phyloP scores from a whole-genome alignment of 2,113 vertebrate genomes.

The Pardalotus punctatus region DNA sequence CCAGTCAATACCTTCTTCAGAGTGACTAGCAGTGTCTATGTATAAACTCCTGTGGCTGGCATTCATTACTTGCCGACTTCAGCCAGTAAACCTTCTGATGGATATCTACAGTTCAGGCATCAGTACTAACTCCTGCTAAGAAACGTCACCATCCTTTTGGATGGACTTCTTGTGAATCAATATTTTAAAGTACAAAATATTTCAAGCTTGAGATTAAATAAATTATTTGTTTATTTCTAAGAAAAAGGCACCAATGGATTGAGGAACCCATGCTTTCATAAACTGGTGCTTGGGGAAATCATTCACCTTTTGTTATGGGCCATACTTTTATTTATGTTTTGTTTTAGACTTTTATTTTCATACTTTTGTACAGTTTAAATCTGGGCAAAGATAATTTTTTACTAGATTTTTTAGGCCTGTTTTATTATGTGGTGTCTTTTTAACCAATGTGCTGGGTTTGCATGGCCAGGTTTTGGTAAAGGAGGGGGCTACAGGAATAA shows the following conservation, averaged over 20 bases:
- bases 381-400: neutral
- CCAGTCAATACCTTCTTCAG: neutral
- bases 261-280: neutral
- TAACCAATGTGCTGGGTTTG: neutral
- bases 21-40: neutral
- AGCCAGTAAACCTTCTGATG: neutral
- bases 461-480: neutral
- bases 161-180: neutral
- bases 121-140: neutral
- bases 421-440: neutral
- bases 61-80: neutral
- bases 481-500: neutral
- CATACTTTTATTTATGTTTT: neutral
- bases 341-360: neutral
- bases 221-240: neutral
- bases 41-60: neutral
- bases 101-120: neutral
- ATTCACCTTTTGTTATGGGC: neutral
- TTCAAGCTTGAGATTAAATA: neutral
- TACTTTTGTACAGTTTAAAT: neutral
- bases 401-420: neutral
- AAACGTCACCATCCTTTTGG: neutral
- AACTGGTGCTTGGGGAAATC: accelerated
- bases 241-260: neutral
- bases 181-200: neutral